Evolutionary conservation across 2,888 invertebrate genomes (phyloP).

Genomic region (Luffia ferchaultella): DNA sequence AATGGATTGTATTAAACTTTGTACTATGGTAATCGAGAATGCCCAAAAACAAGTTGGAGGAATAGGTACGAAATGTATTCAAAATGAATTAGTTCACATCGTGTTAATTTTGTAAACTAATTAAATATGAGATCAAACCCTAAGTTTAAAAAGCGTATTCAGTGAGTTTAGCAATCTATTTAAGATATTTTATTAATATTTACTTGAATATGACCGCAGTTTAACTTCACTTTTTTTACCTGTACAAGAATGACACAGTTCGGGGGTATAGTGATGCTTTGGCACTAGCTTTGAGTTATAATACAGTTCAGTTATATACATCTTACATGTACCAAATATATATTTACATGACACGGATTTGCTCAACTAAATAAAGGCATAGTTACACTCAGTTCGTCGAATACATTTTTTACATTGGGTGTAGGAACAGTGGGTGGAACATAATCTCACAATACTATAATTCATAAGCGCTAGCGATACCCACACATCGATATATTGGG

Average conservation of each 20-base stretch:
- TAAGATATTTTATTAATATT: background rate
- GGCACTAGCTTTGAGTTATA: constrained; percentile 59
- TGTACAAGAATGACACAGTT: background rate
- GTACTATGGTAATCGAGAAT: background rate
- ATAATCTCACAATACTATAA: constrained; percentile 5
- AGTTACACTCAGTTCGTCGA: background rate
- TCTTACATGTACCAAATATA: constrained; percentile 34
- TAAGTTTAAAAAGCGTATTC: constrained; percentile 42
- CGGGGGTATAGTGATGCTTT: constrained; percentile 46
- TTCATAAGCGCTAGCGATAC: constrained; percentile 34
- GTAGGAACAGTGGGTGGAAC: constrained; percentile 13
- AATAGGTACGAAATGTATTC: no score
- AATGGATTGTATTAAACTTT: no score
- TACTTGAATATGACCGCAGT: background rate
- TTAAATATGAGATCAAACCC: constrained; percentile 24
- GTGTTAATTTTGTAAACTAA: constrained; percentile 1
- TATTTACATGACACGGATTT: constrained; percentile 32
- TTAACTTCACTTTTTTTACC: background rate
- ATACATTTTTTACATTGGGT: background rate
- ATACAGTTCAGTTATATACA: constrained; percentile 58
- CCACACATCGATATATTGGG: constrained; percentile 24
- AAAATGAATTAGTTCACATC: background rate
- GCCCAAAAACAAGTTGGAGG: no score
- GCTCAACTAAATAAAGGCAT: constrained; percentile 1
- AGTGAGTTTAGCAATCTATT: constrained; percentile 29